phyloP scores from a whole-genome alignment of 2,113 vertebrate species.

The Cyphomyrus discorhynchus region DNA sequence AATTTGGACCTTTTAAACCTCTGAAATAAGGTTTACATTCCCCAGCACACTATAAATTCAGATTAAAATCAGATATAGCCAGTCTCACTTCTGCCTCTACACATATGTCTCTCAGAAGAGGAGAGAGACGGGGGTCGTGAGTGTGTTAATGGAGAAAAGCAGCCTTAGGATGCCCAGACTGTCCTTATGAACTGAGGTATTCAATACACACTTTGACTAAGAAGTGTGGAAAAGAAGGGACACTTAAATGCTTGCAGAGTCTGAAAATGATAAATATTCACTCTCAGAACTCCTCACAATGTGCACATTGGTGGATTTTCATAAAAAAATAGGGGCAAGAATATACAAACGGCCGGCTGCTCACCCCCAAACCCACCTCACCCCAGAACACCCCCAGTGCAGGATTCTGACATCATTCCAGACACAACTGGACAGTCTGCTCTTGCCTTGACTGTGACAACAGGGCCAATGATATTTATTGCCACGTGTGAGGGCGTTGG shows the following conservation, averaged over 20 bases:
- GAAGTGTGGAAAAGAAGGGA: background rate
- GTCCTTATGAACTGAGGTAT: constrained; percentile 5
- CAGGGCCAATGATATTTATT: background rate
- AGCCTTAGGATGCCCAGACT: background rate
- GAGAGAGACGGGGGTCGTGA: background rate
- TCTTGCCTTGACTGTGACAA: background rate
- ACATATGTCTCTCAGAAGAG: background rate
- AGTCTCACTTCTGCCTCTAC: background rate
- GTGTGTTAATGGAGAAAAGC: constrained; percentile 4
- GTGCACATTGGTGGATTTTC: background rate
- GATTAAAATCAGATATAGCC: background rate
- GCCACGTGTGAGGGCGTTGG: background rate
- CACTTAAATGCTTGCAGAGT: background rate
- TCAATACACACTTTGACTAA: background rate
- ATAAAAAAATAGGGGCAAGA: background rate
- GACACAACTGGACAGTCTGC: background rate
- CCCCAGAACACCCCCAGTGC: background rate
- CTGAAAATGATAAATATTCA: background rate
- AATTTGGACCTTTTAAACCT: background rate
- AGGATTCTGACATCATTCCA: background rate
- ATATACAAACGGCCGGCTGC: background rate
- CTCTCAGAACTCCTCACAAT: background rate
- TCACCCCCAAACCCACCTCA: background rate
- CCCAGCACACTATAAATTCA: background rate
- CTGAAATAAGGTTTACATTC: background rate